Conservation (phyloP, 2,797 vertebrate species). For the Pteronotus mesoamericanus region DNA sequence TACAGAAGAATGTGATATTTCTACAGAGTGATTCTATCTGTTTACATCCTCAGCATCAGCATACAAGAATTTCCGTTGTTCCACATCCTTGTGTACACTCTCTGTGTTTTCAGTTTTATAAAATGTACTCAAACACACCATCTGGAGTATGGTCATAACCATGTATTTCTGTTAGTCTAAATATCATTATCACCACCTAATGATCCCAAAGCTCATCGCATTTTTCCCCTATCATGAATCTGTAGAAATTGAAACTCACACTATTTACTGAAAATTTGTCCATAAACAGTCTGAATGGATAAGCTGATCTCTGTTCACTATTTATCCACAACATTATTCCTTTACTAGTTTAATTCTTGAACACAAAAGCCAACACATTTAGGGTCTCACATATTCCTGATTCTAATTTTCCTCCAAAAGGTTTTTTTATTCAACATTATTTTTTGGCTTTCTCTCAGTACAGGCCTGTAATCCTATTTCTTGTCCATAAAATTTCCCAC, state of each 20-base stretch:
- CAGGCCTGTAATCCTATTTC: neutral
- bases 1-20: neutral
- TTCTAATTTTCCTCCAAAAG: neutral
- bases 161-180: neutral
- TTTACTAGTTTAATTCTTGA: neutral
- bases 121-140: neutral
- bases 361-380: neutral
- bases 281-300: neutral
- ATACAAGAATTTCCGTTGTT: neutral
- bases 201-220: neutral
- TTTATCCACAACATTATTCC: neutral
- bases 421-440: neutral
- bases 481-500: neutral
- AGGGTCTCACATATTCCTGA: neutral
- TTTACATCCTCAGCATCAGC: neutral
- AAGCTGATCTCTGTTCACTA: neutral
- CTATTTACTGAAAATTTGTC: neutral
- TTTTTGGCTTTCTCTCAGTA: neutral
- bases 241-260: neutral
- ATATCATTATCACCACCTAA: neutral
- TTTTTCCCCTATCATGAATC: neutral
- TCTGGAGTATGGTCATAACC: neutral
- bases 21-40: neutral
- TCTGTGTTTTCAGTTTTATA: neutral
- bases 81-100: neutral